A percentile compares a stretch with the other conserved stretches of the same genome.
These are phyloP conservation scores for Agonopterix heracliana DNA, from an alignment of 2,888 invertebrate species.

Conservation along the genomic window DNA sequence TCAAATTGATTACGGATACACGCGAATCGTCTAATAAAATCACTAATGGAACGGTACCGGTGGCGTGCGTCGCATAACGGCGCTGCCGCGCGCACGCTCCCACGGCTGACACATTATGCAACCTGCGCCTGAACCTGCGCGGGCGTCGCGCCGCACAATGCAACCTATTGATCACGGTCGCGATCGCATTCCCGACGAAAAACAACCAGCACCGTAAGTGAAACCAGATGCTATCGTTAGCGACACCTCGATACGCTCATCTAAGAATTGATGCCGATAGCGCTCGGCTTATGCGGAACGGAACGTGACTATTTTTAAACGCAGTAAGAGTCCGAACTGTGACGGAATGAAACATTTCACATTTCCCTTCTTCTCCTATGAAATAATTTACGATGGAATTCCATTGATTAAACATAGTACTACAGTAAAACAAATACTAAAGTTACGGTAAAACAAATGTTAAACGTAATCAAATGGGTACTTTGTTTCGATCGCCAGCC, in stretches of 20 bases:
- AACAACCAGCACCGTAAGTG: constrained; percentile 50
- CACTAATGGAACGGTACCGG: constrained; percentile 70
- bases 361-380: no score
- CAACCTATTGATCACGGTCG: constrained; percentile 44
- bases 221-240: constrained; percentile 32
- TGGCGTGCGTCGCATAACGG: constrained; percentile 73
- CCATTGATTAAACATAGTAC: no score
- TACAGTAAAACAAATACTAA: no score
- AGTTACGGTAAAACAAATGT: no score
- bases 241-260: constrained; percentile 15
- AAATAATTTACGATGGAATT: no score
- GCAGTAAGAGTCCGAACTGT: not conserved
- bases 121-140: constrained; percentile 39
- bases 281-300: constrained; percentile 8
- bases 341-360: no score
- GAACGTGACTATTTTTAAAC: constrained; percentile 2
- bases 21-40: constrained; percentile 73
- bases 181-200: constrained; percentile 44
- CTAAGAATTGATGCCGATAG: constrained; percentile 3
- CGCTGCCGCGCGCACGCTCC: constrained; percentile 46
- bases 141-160: constrained; percentile 49
- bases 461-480: no score
- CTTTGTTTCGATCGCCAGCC: no score
- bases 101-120: constrained; percentile 70
- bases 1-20: constrained; percentile 70